Evolutionary conservation across 2,113 vertebrate species (phyloP).

Genomic region (Oxygymnocypris stewartii): DNA sequence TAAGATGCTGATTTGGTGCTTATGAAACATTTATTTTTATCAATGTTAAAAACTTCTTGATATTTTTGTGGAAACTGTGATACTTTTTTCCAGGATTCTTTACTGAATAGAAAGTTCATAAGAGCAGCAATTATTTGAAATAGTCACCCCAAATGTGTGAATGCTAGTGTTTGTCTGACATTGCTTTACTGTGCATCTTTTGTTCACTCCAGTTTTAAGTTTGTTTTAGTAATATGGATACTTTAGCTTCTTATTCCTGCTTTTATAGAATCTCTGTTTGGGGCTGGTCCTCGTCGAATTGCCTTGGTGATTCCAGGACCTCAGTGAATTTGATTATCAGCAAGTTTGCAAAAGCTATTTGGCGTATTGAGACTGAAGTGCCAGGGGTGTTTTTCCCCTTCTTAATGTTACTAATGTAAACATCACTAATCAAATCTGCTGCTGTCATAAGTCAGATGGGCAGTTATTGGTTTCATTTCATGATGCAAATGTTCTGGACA

Average conservation of each 20-base stretch:
- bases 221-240: not conserved
- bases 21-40: not conserved
- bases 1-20: not conserved
- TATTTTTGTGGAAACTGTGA: not conserved
- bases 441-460: not conserved
- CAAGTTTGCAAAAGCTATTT: constrained; percentile 2
- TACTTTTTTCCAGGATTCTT: not conserved
- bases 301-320: not conserved
- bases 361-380: not conserved
- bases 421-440: not conserved
- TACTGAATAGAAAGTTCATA: not conserved
- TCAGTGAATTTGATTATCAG: not conserved
- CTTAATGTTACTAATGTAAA: not conserved
- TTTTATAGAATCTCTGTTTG: not conserved
- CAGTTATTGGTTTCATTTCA: not conserved
- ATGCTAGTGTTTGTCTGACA: not conserved
- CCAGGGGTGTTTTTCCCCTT: not conserved
- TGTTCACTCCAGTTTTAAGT: not conserved
- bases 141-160: not conserved
- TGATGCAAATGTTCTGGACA: not conserved
- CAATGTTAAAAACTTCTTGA: not conserved
- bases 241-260: not conserved
- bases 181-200: not conserved
- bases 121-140: not conserved
- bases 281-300: constrained; percentile 1